A percentile compares a stretch with the other conserved stretches of the same genome.
Conservation (phyloP, 2,113 vertebrate genomes). For the Peucedramus taeniatus region DNA sequence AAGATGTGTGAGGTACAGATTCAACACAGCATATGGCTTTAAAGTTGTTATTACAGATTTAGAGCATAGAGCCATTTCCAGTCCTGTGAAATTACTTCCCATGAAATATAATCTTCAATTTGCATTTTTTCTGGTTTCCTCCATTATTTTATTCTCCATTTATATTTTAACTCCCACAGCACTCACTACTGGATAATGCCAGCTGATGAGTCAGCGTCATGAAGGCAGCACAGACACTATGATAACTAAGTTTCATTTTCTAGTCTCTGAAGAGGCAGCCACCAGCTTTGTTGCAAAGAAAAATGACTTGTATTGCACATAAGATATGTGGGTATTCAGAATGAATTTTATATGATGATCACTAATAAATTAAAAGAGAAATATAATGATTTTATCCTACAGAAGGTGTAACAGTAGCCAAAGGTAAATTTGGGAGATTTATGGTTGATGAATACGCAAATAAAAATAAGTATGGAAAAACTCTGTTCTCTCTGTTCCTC, state of each 20-base stretch:
- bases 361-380: constrained; percentile 25
- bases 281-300: constrained; percentile 53
- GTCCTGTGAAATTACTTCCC: constrained; percentile 15
- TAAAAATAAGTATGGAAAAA: not conserved
- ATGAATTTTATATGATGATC: not conserved
- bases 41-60: constrained; percentile 1
- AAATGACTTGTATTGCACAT: constrained; percentile 16
- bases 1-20: not conserved
- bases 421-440: not conserved
- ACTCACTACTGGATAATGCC: not conserved
- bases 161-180: constrained; percentile 40
- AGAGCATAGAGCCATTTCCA: not conserved
- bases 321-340: constrained; percentile 10
- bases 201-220: constrained; percentile 59
- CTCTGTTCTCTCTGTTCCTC: not conserved
- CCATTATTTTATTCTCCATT: constrained; percentile 3
- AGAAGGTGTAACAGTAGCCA: not conserved
- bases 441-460: not conserved
- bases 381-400: not conserved
- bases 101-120: constrained; percentile 21
- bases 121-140: constrained; percentile 22
- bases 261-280: constrained; percentile 22
- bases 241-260: constrained; percentile 53
- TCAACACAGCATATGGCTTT: not conserved
- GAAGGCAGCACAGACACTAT: constrained; percentile 25